These are phyloP conservation scores for Myrmecobius fasciatus DNA, from an alignment of 2,113 vertebrate genomes.

Conservation along the genomic window DNA sequence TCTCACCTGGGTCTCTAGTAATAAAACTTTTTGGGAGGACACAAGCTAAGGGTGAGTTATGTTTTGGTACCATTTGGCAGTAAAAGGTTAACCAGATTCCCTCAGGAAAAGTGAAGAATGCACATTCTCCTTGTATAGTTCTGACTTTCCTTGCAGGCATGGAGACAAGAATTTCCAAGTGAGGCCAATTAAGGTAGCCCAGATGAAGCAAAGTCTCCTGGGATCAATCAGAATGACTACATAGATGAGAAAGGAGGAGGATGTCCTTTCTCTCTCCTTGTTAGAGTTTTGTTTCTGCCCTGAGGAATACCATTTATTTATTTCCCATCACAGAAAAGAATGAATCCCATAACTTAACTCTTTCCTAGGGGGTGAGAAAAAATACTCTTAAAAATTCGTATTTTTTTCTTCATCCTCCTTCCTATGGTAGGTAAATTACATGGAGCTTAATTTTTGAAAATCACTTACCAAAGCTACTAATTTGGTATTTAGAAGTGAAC, in stretches of 20 bases:
- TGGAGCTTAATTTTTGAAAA: neutral
- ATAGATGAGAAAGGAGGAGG: slow-evolving; percentile 21
- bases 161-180: slow-evolving; percentile 56
- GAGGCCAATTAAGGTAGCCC: slow-evolving; percentile 59
- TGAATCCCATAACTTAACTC: slow-evolving; percentile 46
- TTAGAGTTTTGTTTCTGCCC: slow-evolving; percentile 58
- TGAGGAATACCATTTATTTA: slow-evolving; percentile 67
- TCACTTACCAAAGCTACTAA: neutral
- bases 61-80: neutral
- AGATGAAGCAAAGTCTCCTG: slow-evolving; percentile 30
- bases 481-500: neutral
- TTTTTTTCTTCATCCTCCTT: neutral
- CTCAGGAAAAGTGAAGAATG: neutral
- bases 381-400: neutral
- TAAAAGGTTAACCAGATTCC: neutral
- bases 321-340: slow-evolving; percentile 58
- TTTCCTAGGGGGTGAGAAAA: neutral
- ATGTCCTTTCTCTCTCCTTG: slow-evolving; percentile 69
- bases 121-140: neutral
- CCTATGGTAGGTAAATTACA: neutral
- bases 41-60: neutral
- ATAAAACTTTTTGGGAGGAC: slow-evolving; percentile 13
- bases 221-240: slow-evolving; percentile 49
- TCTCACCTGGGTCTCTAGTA: neutral
- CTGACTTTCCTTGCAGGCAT: slow-evolving; percentile 39